Base-by-base conservation (phyloP, 2,797 vertebrate species). In the Lindbergichthys nudifrons region DNA sequence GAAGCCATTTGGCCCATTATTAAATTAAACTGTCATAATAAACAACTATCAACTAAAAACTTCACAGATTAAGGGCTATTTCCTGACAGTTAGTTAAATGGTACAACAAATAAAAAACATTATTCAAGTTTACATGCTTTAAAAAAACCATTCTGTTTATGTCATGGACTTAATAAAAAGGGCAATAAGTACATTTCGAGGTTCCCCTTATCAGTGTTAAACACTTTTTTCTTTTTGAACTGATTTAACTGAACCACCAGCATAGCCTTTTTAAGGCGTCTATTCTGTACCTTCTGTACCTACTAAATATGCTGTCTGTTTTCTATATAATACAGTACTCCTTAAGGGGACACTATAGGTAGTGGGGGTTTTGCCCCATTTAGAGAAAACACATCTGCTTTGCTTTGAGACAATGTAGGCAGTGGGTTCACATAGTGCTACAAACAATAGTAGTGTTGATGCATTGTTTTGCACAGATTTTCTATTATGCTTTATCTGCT, bases 391-490 rank as follows among this genome's bases (percentile, higher is more conserved):
- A 86, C 88, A 82, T 75, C 68, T 1, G 77, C 87, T 89, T 89
- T 80, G 88, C 88, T 89, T 88, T 79, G 70, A 89, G 19, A 85
- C 79, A 88, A 73, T 83, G 79, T 81, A 82, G 75, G 80, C 80
- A 83, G 80, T 87, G 81, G 85, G 84, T 79, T 90, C 81, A 85
- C 75, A 59, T 77, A 82, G 80, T 87, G 75, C 82, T 87, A 77
- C 82, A 81, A 77, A 82, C 70, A 87, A 85, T 65, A 81, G 81
- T 89, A 91, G 84, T 89, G 82, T 89, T 82, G 67, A 89, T 91
- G 91, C 92, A 90, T 91, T 92, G 80, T 94, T 95, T 95, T 95
- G 93, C 94, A 95, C 93, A 93, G 80, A 90, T 91, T 91, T 87
- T 80, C 70, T 89, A 48, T 83, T 77, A 79, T 69, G 84, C 82